phyloP scores from a whole-genome alignment of 2,888 invertebrate genomes.

The Eupsilia transversa region DNA sequence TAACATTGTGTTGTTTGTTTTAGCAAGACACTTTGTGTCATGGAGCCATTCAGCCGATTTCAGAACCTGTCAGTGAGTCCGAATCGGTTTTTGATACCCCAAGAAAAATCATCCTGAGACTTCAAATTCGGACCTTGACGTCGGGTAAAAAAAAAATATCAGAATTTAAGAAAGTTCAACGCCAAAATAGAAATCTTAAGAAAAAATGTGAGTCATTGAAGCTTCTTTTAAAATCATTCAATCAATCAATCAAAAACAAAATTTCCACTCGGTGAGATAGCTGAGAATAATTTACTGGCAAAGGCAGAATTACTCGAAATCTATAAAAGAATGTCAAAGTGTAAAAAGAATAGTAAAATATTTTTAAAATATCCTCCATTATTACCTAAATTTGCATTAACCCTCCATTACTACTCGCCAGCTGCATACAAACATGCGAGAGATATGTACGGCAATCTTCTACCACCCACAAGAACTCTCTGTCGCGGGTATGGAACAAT shows the following conservation, averaged over 20 bases:
- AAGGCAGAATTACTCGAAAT: slow-evolving; percentile 27
- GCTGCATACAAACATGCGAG: slow-evolving; percentile 41
- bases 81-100: slow-evolving; percentile 63
- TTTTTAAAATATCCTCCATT: slow-evolving; percentile 25
- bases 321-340: slow-evolving; percentile 9
- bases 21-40: slow-evolving; percentile 10
- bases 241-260: too few relatives aligned
- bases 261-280: slow-evolving; percentile 12
- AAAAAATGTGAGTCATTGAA: slow-evolving; percentile 56
- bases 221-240: slow-evolving; percentile 20
- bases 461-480: slow-evolving; percentile 41
- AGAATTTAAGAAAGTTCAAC: slow-evolving; percentile 48
- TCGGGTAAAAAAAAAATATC: slow-evolving; percentile 47
- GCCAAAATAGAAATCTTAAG: slow-evolving; percentile 51
- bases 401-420: slow-evolving; percentile 45
- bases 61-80: slow-evolving; percentile 41
- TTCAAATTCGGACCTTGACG: slow-evolving; percentile 40
- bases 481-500: slow-evolving; percentile 35
- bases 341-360: slow-evolving; percentile 11
- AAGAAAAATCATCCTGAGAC: slow-evolving; percentile 54
- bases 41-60: slow-evolving; percentile 17
- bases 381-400: slow-evolving; percentile 54
- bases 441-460: slow-evolving; percentile 29
- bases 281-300: slow-evolving; percentile 28
- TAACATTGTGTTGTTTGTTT: slow-evolving; percentile 28